These are phyloP conservation scores for Sarcoramphus papa DNA, from an alignment of 2,797 vertebrate genomes.

Conservation along the genomic window DNA sequence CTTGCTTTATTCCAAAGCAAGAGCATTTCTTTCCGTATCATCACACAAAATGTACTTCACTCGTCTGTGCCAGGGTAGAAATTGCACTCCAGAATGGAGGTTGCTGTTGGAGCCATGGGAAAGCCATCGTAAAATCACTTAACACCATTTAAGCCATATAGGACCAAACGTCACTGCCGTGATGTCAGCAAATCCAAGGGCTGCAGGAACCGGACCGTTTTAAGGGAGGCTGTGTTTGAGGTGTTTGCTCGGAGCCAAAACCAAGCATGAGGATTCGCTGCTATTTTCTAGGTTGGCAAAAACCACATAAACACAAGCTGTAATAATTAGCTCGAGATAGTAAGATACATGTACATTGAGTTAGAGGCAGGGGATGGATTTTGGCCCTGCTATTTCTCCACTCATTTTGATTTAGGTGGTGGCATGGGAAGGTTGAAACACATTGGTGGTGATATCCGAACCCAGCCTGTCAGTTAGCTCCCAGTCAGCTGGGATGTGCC, in stretches of 20 bases:
- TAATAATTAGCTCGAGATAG: background rate
- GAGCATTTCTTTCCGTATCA: background rate
- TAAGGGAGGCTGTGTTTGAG: background rate
- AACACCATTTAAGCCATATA: background rate
- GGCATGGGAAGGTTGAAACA: background rate
- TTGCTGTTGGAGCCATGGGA: background rate
- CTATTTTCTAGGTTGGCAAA: conserved; percentile 2
- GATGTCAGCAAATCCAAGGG: background rate
- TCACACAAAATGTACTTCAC: background rate
- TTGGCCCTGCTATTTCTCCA: background rate
- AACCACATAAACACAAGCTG: background rate
- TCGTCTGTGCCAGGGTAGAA: background rate
- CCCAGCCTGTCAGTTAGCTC: background rate
- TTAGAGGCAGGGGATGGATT: background rate
- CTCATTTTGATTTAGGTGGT: background rate
- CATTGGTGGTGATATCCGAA: background rate
- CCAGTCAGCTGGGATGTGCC: background rate
- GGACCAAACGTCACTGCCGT: background rate
- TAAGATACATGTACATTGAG: background rate
- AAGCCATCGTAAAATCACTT: background rate
- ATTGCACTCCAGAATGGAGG: background rate
- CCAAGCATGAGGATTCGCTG: background rate
- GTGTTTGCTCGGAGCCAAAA: background rate
- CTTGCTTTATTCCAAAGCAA: background rate
- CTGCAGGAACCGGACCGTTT: background rate